Percentiles rank a stretch among this genome's conserved stretches.
These are phyloP conservation scores for Homarus americanus DNA, from an alignment of 1,140 invertebrate genomes.

Conservation along the genomic window DNA sequence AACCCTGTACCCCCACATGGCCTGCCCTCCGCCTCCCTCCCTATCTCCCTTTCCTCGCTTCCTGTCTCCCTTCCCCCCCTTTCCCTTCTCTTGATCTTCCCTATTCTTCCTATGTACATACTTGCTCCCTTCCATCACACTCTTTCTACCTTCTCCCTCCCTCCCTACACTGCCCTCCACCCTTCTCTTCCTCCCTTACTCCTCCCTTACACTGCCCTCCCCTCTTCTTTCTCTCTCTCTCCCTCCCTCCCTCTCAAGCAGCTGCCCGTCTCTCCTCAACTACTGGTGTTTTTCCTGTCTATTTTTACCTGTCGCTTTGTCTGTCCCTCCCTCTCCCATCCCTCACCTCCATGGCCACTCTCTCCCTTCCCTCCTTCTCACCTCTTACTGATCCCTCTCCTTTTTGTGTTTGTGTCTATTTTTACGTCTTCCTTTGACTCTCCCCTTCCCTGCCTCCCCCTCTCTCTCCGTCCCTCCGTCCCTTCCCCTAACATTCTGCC, in stretches of 20 bases:
- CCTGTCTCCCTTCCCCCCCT: not conserved
- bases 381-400: not conserved
- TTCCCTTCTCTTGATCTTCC: not conserved
- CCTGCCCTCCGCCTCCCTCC: not conserved
- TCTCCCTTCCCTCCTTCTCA: not conserved
- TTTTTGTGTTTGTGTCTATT: not conserved
- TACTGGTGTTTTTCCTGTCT: not conserved
- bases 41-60: not conserved
- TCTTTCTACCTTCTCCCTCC: not conserved
- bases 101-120: not conserved
- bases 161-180: not conserved
- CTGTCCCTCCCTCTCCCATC: not conserved
- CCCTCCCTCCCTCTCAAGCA: constrained; percentile 37
- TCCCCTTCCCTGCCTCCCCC: not conserved
- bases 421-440: not conserved
- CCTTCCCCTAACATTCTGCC: not conserved
- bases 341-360: not conserved
- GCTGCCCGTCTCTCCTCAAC: not conserved
- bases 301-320: not conserved
- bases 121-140: not conserved
- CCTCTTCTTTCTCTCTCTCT: constrained; percentile 40
- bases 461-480: constrained; percentile 11
- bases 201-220: constrained; percentile 17
- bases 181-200: not conserved
- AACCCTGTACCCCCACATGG: no score